A percentile compares a stretch with the other conserved stretches of the same genome.
phyloP scores from a whole-genome alignment of 2,797 vertebrate genomes.

The Ptychadena robeensis region DNA sequence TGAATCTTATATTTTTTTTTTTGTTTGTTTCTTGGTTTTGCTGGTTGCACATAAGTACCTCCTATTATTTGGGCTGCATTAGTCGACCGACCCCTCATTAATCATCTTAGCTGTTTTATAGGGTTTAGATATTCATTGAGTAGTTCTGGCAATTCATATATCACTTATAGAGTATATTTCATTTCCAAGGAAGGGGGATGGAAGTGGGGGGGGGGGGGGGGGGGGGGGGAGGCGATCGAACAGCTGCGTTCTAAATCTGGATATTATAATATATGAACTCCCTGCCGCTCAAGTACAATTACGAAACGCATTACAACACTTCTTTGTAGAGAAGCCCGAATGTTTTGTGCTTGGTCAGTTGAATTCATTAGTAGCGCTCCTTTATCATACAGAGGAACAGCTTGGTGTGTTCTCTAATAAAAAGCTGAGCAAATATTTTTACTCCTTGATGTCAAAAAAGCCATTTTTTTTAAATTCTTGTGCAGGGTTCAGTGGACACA shows the following conservation, averaged over 20 bases:
- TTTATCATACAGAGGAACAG: constrained; percentile 13
- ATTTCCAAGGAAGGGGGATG: not conserved
- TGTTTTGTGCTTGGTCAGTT: constrained; percentile 17
- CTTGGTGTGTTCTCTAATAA: not conserved
- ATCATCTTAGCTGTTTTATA: constrained; percentile 25
- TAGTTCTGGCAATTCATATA: constrained; percentile 29
- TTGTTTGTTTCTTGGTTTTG: not conserved
- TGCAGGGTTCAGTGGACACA: too few species aligned
- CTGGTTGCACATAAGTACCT: constrained; percentile 15
- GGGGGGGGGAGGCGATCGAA: not conserved
- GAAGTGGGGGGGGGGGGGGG: too few species aligned
- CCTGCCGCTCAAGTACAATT: constrained; percentile 17
- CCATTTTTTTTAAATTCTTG: too few species aligned
- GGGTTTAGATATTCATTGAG: constrained; percentile 38
- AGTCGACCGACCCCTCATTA: constrained; percentile 16
- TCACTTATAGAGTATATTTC: constrained; percentile 27
- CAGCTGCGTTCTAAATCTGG: constrained; percentile 36
- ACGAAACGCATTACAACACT: not conserved
- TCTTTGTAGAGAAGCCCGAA: not conserved
- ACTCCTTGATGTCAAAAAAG: not conserved
- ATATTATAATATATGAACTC: constrained; percentile 32
- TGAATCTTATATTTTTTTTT: not conserved
- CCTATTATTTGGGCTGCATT: constrained; percentile 14
- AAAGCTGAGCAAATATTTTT: constrained; percentile 4
- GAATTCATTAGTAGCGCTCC: not conserved